A percentile compares a stretch with the other conserved stretches of the same genome.
phyloP scores from a whole-genome alignment of 2,797 vertebrate genomes.

The Lagorchestes hirsutus region DNA sequence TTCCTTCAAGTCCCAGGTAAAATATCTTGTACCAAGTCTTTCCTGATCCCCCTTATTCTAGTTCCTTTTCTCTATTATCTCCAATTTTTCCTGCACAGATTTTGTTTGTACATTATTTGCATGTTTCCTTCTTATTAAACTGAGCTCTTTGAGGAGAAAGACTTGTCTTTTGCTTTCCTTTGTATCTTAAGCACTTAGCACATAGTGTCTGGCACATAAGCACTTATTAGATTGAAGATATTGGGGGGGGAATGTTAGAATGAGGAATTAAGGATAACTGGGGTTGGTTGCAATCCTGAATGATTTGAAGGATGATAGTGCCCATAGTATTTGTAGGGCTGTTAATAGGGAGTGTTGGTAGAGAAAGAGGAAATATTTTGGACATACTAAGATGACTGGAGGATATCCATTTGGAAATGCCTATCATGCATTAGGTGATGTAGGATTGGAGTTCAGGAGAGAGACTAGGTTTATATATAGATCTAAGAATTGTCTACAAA shows the following conservation, averaged over 20 bases:
- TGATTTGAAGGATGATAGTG: neutral
- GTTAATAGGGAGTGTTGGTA: neutral
- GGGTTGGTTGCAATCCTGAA: neutral
- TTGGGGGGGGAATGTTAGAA: too few species aligned
- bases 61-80: neutral
- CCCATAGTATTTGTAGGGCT: neutral
- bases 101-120: neutral
- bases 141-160: neutral
- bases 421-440: neutral
- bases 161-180: neutral
- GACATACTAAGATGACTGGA: neutral
- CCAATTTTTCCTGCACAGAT: neutral
- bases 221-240: neutral
- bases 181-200: neutral
- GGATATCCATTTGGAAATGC: neutral
- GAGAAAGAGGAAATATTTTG: neutral
- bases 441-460: neutral
- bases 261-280: neutral
- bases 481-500: neutral
- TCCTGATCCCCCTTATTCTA: neutral
- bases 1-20: neutral
- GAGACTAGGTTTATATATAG: neutral
- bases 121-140: neutral
- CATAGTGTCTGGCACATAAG: neutral
- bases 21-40: neutral